Evolutionary conservation across 2,797 vertebrate species (phyloP).

Genomic region (Enteromius trimaculatus): DNA sequence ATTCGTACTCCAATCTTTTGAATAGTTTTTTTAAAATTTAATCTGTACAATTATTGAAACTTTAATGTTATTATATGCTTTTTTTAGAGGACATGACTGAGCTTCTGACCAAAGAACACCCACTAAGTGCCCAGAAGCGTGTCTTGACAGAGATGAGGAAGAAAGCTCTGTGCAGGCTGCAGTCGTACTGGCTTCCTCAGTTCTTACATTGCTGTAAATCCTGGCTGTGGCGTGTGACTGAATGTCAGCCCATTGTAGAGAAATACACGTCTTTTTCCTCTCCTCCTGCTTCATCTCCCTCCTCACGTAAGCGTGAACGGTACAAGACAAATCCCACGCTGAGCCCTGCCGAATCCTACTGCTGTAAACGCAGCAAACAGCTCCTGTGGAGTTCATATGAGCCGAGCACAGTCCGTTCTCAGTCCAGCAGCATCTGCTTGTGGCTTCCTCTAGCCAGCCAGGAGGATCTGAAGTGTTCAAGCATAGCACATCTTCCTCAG

Average conservation of each 20-base stretch:
- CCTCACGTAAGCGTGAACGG: neutral
- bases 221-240: slow-evolving; percentile 63
- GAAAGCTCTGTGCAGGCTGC: slow-evolving; percentile 68
- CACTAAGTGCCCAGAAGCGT: slow-evolving; percentile 63
- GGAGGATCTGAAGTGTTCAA: slow-evolving; percentile 16
- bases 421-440: slow-evolving; percentile 38
- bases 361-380: slow-evolving; percentile 41
- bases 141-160: slow-evolving; percentile 74
- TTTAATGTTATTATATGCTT: neutral
- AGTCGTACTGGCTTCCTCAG: slow-evolving; percentile 79
- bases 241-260: slow-evolving; percentile 62
- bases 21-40: neutral
- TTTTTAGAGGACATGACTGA: slow-evolving; percentile 66
- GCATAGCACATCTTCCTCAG: slow-evolving; percentile 27
- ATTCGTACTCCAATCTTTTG: neutral
- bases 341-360: slow-evolving; percentile 12
- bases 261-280: slow-evolving; percentile 60
- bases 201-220: slow-evolving; percentile 74
- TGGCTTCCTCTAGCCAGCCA: slow-evolving; percentile 36
- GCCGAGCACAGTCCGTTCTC: neutral
- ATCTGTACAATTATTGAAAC: neutral
- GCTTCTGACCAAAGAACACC: slow-evolving; percentile 58
- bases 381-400: slow-evolving; percentile 32
- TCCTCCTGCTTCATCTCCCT: neutral
- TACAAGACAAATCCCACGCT: neutral